Evolutionary conservation across 2,113 vertebrate species (phyloP).

Genomic region (Scomber scombrus): DNA sequence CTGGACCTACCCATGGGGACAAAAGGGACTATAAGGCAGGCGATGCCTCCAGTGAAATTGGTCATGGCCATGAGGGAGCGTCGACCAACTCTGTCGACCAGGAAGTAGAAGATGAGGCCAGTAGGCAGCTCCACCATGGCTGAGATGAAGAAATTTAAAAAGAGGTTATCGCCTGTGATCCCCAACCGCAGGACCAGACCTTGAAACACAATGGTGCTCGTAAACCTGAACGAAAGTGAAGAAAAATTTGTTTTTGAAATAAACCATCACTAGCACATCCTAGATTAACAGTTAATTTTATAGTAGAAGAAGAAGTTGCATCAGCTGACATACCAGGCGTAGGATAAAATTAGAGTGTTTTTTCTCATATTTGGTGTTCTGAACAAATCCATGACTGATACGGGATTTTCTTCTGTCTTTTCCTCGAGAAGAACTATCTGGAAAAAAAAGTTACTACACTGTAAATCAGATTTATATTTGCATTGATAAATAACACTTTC

Average conservation of each 20-base stretch:
- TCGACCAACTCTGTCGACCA: constrained; percentile 87
- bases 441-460: background rate
- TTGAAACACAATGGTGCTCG: constrained; percentile 37
- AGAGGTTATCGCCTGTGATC: constrained; percentile 85
- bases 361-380: constrained; percentile 25
- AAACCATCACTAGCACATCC: background rate
- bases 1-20: background rate
- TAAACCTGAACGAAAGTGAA: constrained; percentile 25
- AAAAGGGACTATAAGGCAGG: constrained; percentile 29
- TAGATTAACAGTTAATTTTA: background rate
- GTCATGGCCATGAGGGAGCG: constrained; percentile 78
- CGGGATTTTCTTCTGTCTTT: constrained; percentile 12
- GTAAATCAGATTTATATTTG: background rate
- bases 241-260: too few species aligned
- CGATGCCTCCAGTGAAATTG: constrained; percentile 30
- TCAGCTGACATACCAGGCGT: constrained; percentile 37
- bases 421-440: constrained; percentile 23
- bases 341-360: constrained; percentile 41
- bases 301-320: too few species aligned
- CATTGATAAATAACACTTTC: background rate
- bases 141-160: constrained; percentile 88
- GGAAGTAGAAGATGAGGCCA: constrained; percentile 87
- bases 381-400: constrained; percentile 35
- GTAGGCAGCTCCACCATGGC: constrained; percentile 87
- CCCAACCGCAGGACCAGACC: constrained; percentile 67